phyloP scores from a whole-genome alignment of 2,797 vertebrate species.

The Nasua narica region DNA sequence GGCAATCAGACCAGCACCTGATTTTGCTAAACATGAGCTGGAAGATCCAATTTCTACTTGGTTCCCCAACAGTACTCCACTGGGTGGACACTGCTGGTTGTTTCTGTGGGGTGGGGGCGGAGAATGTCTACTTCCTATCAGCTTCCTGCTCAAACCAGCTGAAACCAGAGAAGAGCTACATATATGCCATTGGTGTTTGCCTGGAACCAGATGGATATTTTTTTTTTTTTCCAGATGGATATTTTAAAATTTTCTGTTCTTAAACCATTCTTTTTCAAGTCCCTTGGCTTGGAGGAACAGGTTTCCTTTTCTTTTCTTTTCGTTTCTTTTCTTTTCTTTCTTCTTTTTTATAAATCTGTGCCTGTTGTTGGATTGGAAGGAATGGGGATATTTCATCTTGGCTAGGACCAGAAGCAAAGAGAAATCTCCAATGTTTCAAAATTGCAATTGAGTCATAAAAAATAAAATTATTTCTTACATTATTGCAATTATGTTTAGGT shows the following conservation, averaged over 20 bases:
- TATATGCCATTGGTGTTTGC: not conserved
- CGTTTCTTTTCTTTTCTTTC: no score
- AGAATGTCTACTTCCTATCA: not conserved
- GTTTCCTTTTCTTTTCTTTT: not conserved
- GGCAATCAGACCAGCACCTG: not conserved
- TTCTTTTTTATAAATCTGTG: not conserved
- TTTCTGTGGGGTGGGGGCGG: not conserved
- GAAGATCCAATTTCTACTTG: not conserved
- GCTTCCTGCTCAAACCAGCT: not conserved
- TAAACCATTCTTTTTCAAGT: not conserved
- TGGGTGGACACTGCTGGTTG: not conserved
- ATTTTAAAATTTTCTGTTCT: not conserved
- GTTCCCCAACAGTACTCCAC: not conserved
- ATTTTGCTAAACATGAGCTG: not conserved
- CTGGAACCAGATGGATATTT: not conserved
- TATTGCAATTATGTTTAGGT: not conserved
- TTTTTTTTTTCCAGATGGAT: not conserved
- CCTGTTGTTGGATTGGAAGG: not conserved
- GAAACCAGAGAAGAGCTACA: not conserved
- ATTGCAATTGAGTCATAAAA: not conserved
- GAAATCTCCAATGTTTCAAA: not conserved
- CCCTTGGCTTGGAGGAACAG: not conserved
- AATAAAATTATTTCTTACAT: not conserved
- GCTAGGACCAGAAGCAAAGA: not conserved
- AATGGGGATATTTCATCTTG: not conserved